Base-by-base conservation (phyloP, 2,888 invertebrate species). In the Glaucopsyche alexis region DNA sequence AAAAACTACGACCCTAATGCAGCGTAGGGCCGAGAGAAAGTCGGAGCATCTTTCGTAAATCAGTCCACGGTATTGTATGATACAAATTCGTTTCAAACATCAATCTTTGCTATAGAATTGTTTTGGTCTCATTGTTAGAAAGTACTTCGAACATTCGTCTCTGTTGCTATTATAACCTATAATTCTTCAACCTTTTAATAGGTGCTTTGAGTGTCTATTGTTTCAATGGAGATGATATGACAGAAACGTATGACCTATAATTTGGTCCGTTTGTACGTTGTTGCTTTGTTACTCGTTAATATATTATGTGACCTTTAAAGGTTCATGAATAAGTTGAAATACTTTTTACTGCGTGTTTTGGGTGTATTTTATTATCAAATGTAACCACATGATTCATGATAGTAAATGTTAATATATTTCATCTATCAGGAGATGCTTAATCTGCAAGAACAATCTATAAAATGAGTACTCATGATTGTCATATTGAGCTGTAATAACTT, bases 11-110 rank as follows among this genome's bases (percentile, higher is more conserved):
- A 77, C 79, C 80, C 80, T 82, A 81, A 85, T 82, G 74, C 77
- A 77, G 77, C 78, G 80, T 86, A 91, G 91, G 92, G 90, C 89
- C 87, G 77, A 84, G 92, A 84, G 92, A 92, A 92, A 92, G 91
- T 88, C 82, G 75, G 81, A 81, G 80, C 82, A 84, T 86, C 85
- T 87, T 88, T 88, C 84, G 83, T 84, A 85, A 87, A 87, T 86
- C 81, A 84, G 82, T 80, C 78, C 84, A 81, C 76, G 76, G 81
- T 80, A 85, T 89, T 87, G 86, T 89, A 77, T 80, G 86, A 86
- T 88, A 84, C 85, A 85, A 81, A 88, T 88, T 87, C 83, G 82
- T 85, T 78, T 84, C 78, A 76, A 81, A 79, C 84, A 87, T 88
- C 86, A 87, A 86, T 87, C 88, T 88, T 84, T 84, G 82, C 81